These are phyloP conservation scores for Erpornis zantholeuca DNA, from an alignment of 2,113 vertebrate genomes.

Conservation along the genomic window DNA sequence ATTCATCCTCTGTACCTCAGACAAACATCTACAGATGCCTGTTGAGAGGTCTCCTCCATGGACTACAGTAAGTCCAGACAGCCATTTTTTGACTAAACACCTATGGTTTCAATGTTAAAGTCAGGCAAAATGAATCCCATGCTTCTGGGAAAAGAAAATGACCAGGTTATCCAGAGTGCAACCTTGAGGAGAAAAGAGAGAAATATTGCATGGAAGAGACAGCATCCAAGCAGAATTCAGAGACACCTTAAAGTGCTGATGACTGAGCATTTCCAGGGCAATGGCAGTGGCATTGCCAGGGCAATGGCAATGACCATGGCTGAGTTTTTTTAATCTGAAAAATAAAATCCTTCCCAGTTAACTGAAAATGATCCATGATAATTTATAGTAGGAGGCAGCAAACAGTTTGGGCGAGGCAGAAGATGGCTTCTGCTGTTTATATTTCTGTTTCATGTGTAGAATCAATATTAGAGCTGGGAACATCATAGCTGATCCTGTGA, in stretches of 20 bases:
- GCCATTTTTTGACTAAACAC: background rate
- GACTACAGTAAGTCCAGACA: background rate
- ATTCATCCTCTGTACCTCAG: background rate
- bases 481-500: background rate
- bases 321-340: background rate
- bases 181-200: background rate
- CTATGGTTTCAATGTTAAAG: background rate
- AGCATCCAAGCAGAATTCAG: background rate
- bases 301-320: background rate
- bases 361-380: background rate
- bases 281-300: background rate
- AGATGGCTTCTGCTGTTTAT: background rate
- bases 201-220: background rate
- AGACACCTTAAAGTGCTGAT: background rate
- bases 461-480: background rate
- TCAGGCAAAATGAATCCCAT: background rate
- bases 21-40: background rate
- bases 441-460: background rate
- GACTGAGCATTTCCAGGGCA: background rate
- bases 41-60: background rate
- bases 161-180: background rate
- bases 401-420: background rate
- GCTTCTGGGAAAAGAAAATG: background rate
- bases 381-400: background rate
- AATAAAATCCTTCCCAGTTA: background rate